Percentiles rank a stretch among this genome's conserved stretches.
Evolutionary conservation across 2,888 invertebrate genomes (phyloP).

Genomic region (Leistus spinibarbis): DNA sequence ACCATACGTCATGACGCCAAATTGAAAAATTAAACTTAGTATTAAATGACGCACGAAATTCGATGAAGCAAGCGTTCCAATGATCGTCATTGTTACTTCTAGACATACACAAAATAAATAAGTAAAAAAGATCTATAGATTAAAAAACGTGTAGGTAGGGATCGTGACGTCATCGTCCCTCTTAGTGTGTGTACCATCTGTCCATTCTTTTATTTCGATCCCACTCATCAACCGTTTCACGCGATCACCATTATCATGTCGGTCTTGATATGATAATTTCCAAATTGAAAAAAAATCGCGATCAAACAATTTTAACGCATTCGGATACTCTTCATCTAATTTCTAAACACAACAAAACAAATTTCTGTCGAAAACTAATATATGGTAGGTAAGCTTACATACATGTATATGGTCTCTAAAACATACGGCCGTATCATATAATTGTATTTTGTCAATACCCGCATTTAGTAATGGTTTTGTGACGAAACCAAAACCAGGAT

Average conservation of each 20-base stretch:
- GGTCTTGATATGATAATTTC: constrained; percentile 65
- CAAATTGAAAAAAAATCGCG: constrained; percentile 66
- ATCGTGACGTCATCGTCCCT: constrained; percentile 27
- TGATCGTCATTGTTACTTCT: constrained; percentile 64
- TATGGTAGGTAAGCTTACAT: constrained; percentile 45
- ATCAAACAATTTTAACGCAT: constrained; percentile 57
- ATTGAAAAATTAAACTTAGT: constrained; percentile 65
- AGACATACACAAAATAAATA: constrained; percentile 45
- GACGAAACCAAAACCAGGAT: constrained; percentile 72
- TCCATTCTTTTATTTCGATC: constrained; percentile 58
- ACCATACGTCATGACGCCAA: constrained; percentile 62
- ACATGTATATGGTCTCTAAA: constrained; percentile 60
- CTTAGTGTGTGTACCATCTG: constrained; percentile 55
- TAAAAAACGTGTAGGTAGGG: neutral
- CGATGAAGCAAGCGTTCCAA: constrained; percentile 64
- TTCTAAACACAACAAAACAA: constrained; percentile 48
- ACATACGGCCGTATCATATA: constrained; percentile 64
- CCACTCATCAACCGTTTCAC: constrained; percentile 61
- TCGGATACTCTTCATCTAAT: constrained; percentile 54
- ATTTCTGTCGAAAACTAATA: constrained; percentile 11
- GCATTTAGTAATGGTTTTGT: constrained; percentile 63
- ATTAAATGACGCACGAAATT: constrained; percentile 69
- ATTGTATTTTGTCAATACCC: constrained; percentile 60
- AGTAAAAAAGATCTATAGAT: constrained; percentile 8
- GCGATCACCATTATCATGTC: constrained; percentile 62